Evolutionary conservation across 2,888 invertebrate genomes (phyloP).

Genomic region (Meganola albula): DNA sequence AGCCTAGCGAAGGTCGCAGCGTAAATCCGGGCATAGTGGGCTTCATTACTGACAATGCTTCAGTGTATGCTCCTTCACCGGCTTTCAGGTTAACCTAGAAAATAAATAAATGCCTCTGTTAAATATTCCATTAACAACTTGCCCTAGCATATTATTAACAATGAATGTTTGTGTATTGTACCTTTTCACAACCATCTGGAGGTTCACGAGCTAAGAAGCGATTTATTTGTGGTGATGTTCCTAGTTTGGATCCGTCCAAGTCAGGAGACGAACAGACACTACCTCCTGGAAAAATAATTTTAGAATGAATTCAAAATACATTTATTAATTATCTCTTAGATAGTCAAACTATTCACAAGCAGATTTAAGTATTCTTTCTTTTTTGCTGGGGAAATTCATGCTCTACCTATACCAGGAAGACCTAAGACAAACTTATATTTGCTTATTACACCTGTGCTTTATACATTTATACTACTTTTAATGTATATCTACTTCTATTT

Average conservation of each 20-base stretch:
- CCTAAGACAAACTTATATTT: too few species aligned
- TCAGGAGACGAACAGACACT: slow-evolving; percentile 88
- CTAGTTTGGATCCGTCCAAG: slow-evolving; percentile 82
- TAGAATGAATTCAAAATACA: neutral
- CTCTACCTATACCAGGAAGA: too few species aligned
- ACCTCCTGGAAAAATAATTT: slow-evolving; percentile 74
- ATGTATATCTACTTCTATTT: slow-evolving; percentile 14
- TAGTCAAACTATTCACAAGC: too few species aligned
- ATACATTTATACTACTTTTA: slow-evolving; percentile 13
- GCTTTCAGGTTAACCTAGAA: slow-evolving; percentile 80
- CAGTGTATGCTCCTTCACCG: slow-evolving; percentile 57
- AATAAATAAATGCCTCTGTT: too few species aligned
- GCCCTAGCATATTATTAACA: too few species aligned
- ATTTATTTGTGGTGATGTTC: slow-evolving; percentile 91
- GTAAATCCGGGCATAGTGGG: slow-evolving; percentile 83
- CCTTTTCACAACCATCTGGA: slow-evolving; percentile 93
- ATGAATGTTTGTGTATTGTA: too few species aligned
- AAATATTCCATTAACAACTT: neutral
- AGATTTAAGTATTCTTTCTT: too few species aligned
- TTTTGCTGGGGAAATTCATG: too few species aligned
- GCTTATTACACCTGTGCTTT: too few species aligned
- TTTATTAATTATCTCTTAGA: too few species aligned
- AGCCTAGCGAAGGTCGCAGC: slow-evolving; percentile 86
- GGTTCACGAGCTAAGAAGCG: slow-evolving; percentile 91
- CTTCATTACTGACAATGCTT: slow-evolving; percentile 69